Percentiles rank a stretch among this genome's conserved stretches.
These are phyloP conservation scores for Antechinus stuartii DNA, from an alignment of 2,113 vertebrate genomes.

Conservation along the genomic window DNA sequence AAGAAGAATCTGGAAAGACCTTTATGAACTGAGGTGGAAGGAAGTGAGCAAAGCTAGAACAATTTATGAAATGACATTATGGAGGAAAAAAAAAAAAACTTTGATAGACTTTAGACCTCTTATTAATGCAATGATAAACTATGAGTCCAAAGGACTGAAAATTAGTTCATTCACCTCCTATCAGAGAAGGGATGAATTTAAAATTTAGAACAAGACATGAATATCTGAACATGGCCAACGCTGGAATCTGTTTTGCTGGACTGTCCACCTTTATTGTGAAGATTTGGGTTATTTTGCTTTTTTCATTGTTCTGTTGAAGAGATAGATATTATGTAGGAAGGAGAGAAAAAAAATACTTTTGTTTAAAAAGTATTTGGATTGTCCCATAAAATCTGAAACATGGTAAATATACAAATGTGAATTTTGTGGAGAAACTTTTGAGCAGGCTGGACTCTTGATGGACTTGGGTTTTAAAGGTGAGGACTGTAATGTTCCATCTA, in stretches of 20 bases:
- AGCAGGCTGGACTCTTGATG: neutral
- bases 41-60: neutral
- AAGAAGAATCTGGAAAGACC: neutral
- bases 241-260: neutral
- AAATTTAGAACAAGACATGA: neutral
- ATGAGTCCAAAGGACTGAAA: neutral
- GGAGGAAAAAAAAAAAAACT: neutral
- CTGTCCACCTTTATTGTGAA: neutral
- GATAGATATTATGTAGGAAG: neutral
- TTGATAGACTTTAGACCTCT: neutral
- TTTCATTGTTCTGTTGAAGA: neutral
- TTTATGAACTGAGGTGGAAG: neutral
- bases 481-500: neutral
- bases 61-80: neutral
- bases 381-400: neutral
- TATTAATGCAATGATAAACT: neutral
- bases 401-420: neutral
- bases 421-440: neutral
- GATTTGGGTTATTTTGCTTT: neutral
- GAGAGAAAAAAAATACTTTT: neutral
- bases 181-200: neutral
- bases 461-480: neutral
- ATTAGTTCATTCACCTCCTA: neutral
- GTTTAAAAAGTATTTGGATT: neutral
- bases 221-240: neutral